These are phyloP conservation scores for Neodontobutis hainanensis DNA, from an alignment of 2,113 vertebrate genomes.

Conservation along the genomic window DNA sequence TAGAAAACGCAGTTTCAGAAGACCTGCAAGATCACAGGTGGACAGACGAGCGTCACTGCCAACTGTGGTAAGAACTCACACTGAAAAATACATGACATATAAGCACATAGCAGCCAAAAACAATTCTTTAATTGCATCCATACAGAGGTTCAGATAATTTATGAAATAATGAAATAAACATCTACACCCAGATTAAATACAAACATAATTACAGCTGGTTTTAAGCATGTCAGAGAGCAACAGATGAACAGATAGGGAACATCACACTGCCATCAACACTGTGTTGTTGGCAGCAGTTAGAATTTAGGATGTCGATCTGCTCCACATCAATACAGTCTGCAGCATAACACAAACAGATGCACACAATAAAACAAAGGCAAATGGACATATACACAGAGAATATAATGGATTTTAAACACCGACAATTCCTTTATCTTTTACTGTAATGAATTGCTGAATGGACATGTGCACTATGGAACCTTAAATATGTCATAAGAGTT, in stretches of 20 bases:
- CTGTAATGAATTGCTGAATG: background rate
- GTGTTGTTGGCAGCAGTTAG: slow-evolving; percentile 15
- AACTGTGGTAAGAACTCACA: slow-evolving; percentile 83
- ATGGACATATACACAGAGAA: background rate
- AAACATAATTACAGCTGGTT: background rate
- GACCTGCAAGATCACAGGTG: slow-evolving; percentile 38
- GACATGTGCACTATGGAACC: too few species aligned
- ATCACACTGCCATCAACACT: slow-evolving; percentile 8
- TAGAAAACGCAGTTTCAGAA: slow-evolving; percentile 78
- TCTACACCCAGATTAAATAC: too few species aligned
- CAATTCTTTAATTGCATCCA: background rate
- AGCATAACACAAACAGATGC: slow-evolving; percentile 5
- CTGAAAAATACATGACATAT: background rate
- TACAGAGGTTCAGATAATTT: too few species aligned
- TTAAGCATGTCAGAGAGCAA: background rate
- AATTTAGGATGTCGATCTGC: slow-evolving; percentile 1
- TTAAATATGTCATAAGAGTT: too few species aligned
- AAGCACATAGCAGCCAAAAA: background rate
- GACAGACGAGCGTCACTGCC: slow-evolving; percentile 89
- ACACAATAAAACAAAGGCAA: slow-evolving; percentile 8
- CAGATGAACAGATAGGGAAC: background rate
- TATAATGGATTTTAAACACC: background rate
- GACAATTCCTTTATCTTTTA: background rate
- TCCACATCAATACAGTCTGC: slow-evolving; percentile 19
- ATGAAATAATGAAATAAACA: too few species aligned